phyloP scores from a whole-genome alignment of 2,113 vertebrate genomes.

The Electrona antarctica region DNA sequence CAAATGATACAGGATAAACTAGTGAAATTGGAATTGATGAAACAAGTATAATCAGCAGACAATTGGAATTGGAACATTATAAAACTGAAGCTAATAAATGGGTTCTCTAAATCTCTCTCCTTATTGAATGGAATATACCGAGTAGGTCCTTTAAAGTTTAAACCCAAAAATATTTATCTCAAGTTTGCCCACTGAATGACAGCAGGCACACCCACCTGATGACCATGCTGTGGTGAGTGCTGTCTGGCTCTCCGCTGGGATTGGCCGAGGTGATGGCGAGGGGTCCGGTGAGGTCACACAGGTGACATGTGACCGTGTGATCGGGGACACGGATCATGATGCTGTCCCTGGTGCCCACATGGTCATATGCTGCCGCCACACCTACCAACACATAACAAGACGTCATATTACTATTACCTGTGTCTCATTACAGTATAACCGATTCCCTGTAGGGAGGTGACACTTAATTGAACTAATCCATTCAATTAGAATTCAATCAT shows the following conservation, averaged over 20 bases:
- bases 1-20: too few species aligned
- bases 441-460: background rate
- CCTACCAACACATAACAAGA: constrained; percentile 62
- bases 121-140: too few species aligned
- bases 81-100: too few species aligned
- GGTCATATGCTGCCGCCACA: constrained; percentile 84
- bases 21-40: too few species aligned
- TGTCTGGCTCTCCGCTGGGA: constrained; percentile 88
- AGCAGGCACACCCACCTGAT: constrained; percentile 78
- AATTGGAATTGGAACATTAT: too few species aligned
- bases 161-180: too few species aligned
- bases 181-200: too few species aligned
- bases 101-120: too few species aligned
- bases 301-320: constrained; percentile 84
- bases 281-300: constrained; percentile 87
- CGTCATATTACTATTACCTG: background rate
- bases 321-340: constrained; percentile 93
- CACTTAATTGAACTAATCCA: too few species aligned
- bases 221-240: constrained; percentile 90
- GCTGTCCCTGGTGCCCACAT: constrained; percentile 87
- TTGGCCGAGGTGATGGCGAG: constrained; percentile 90
- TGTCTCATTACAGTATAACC: background rate
- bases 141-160: too few species aligned
- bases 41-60: too few species aligned
- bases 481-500: too few species aligned